Percentiles rank a stretch among this genome's conserved stretches.
Evolutionary conservation across 2,797 vertebrate species (phyloP).

Genomic region (Cirrhinus molitorella): DNA sequence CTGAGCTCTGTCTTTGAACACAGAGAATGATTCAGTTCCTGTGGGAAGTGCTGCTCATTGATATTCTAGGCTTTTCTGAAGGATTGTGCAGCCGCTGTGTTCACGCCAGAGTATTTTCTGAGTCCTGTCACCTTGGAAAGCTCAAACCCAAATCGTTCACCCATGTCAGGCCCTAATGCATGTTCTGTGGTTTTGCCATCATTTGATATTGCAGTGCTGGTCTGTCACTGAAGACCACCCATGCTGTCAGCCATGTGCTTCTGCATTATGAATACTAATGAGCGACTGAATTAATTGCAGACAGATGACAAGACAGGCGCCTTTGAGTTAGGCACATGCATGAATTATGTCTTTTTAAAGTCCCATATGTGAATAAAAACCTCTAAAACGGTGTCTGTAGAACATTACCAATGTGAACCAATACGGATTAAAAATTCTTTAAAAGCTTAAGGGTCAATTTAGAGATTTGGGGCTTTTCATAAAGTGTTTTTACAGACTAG

Average conservation of each 20-base stretch:
- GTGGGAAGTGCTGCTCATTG: conserved; percentile 78
- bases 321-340: background rate
- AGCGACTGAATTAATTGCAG: background rate
- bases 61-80: conserved; percentile 77
- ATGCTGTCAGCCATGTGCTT: background rate
- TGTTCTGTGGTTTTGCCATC: conserved; percentile 23
- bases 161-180: background rate
- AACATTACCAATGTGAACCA: background rate
- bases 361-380: background rate
- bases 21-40: conserved; percentile 79
- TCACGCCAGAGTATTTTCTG: background rate
- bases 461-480: too few relatives aligned
- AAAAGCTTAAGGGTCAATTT: too few relatives aligned
- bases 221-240: conserved; percentile 1
- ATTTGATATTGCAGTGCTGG: background rate
- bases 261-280: conserved; percentile 14
- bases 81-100: conserved; percentile 17
- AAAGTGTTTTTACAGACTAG: too few relatives aligned
- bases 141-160: background rate
- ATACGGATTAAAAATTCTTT: too few relatives aligned
- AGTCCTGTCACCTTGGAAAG: conserved; percentile 8
- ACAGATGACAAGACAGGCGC: background rate
- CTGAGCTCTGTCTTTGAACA: conserved; percentile 73
- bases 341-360: background rate
- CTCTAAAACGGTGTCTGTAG: background rate